Evolutionary conservation across 2,888 invertebrate species (phyloP).

Genomic region (Hanleya hanleyi): DNA sequence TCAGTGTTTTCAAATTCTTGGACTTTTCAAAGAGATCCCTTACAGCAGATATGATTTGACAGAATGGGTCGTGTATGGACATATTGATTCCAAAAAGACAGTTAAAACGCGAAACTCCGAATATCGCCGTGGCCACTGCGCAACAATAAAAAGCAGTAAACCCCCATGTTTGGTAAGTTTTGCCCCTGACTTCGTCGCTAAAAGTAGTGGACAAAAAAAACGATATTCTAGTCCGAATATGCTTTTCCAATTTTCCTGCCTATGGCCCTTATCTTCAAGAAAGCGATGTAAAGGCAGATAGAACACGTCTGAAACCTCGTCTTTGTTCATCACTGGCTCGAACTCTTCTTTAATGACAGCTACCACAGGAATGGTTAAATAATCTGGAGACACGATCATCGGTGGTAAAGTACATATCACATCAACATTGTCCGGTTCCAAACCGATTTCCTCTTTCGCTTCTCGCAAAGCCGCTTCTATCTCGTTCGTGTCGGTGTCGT

Average conservation of each 20-base stretch:
- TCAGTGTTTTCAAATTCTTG: no score
- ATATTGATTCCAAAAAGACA: no score
- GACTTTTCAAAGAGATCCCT: no score
- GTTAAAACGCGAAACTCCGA: no score
- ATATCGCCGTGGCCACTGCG: constrained; percentile 45
- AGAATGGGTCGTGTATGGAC: no score
- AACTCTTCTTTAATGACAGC: constrained; percentile 58
- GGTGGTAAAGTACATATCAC: constrained; percentile 55
- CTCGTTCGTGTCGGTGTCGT: constrained; percentile 56
- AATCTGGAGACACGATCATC: constrained; percentile 47
- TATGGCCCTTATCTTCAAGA: constrained; percentile 37
- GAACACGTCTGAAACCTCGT: constrained; percentile 65
- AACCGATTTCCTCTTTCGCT: constrained; percentile 70
- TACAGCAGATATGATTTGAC: no score
- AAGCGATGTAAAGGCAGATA: constrained; percentile 61
- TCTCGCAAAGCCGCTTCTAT: constrained; percentile 66
- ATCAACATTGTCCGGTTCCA: constrained; percentile 51
- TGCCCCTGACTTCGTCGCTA: constrained; percentile 44
- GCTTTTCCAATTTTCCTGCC: neutral
- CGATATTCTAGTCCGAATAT: no score
- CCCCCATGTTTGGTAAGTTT: constrained; percentile 54
- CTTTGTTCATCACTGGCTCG: constrained; percentile 51
- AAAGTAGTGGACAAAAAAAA: no score
- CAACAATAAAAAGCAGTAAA: constrained; percentile 55
- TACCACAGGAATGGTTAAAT: constrained; percentile 61